These are phyloP conservation scores for Apomyelois bistriatella DNA, from an alignment of 2,888 invertebrate species.

Conservation along the genomic window DNA sequence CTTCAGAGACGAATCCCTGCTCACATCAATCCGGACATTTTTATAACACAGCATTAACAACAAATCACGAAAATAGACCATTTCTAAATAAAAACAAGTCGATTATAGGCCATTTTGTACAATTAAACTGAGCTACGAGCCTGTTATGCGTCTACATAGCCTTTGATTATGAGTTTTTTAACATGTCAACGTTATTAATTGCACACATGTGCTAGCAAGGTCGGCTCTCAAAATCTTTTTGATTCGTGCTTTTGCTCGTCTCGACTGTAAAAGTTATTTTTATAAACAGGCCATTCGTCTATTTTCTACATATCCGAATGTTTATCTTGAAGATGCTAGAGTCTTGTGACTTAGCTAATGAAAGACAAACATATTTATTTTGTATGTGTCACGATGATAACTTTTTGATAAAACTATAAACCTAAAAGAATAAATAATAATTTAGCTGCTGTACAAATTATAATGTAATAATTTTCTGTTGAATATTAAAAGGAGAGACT, in stretches of 20 bases:
- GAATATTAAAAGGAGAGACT: too few relatives aligned
- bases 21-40: constrained; percentile 57
- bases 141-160: constrained; percentile 48
- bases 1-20: constrained; percentile 56
- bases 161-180: constrained; percentile 61
- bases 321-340: constrained; percentile 7
- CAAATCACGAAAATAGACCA: constrained; percentile 70
- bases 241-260: constrained; percentile 38
- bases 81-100: constrained; percentile 71
- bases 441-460: too few relatives aligned
- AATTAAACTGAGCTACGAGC: constrained; percentile 66
- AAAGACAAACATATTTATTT: constrained; percentile 4
- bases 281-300: constrained; percentile 27
- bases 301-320: constrained; percentile 16
- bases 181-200: constrained; percentile 52
- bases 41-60: constrained; percentile 63
- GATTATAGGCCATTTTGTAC: constrained; percentile 70
- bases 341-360: background rate
- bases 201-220: constrained; percentile 50
- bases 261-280: constrained; percentile 26
- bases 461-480: too few relatives aligned
- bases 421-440: background rate
- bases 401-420: background rate
- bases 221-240: constrained; percentile 42
- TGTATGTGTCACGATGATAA: background rate